These are phyloP conservation scores for Mixornis gularis DNA, from an alignment of 2,113 vertebrate species.

Conservation along the genomic window DNA sequence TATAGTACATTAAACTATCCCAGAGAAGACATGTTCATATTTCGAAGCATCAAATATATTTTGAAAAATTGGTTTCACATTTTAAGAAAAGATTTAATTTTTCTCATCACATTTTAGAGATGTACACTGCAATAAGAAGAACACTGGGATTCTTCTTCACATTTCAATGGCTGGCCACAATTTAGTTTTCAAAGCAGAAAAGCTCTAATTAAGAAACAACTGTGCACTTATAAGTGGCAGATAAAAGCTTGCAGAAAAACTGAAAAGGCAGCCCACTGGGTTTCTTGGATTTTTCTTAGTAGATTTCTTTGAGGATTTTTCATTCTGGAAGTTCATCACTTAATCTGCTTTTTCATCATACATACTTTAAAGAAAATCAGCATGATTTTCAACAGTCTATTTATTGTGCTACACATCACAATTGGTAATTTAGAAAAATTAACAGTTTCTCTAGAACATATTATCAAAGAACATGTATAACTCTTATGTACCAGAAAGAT, in stretches of 20 bases:
- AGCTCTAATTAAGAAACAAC: neutral
- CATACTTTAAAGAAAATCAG: conserved; percentile 22
- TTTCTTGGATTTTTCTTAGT: neutral
- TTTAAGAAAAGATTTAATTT: neutral
- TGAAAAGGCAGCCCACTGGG: neutral
- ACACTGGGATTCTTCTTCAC: neutral
- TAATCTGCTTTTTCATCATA: neutral
- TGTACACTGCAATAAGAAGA: neutral
- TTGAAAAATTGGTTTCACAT: neutral
- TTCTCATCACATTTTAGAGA: neutral
- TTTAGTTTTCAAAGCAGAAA: neutral
- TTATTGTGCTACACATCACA: conserved; percentile 29
- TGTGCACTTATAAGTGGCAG: neutral
- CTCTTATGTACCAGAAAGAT: conserved; percentile 8
- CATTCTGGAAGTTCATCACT: conserved; percentile 3
- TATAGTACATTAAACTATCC: neutral
- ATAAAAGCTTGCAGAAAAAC: neutral
- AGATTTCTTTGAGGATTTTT: neutral
- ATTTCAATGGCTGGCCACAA: neutral
- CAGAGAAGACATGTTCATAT: neutral
- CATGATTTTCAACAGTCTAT: conserved; percentile 37
- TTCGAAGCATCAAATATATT: neutral
- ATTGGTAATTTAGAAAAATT: conserved; percentile 43
- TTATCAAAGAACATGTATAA: conserved; percentile 33
- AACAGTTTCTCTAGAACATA: conserved; percentile 41